phyloP scores from a whole-genome alignment of 1,140 invertebrate genomes.

The Heliconius melpomene region DNA sequence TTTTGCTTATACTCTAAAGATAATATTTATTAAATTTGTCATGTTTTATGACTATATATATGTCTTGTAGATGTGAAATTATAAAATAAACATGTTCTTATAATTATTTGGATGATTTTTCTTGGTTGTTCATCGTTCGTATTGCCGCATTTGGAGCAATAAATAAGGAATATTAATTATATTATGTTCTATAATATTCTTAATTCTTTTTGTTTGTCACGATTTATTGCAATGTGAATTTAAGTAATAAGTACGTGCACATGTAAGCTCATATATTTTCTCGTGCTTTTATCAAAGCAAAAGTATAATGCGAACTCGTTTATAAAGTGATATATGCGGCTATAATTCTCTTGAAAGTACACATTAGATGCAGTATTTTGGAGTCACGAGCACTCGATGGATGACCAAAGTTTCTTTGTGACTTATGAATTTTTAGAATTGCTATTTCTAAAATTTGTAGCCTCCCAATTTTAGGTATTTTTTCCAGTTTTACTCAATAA shows the following conservation, averaged over 20 bases:
- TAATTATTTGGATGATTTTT: not conserved
- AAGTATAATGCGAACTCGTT: conserved; percentile 14
- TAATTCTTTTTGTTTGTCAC: not conserved
- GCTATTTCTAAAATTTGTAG: conserved; percentile 33
- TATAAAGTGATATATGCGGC: conserved; percentile 12
- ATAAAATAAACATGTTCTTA: not conserved
- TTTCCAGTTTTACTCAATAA: no score
- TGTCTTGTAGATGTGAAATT: not conserved
- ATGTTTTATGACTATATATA: not conserved
- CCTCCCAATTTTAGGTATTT: conserved; percentile 4
- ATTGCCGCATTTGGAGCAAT: no score
- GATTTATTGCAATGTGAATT: not conserved
- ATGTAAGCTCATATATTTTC: not conserved
- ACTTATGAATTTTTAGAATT: conserved; percentile 31
- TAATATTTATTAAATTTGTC: not conserved
- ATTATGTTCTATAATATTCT: no score
- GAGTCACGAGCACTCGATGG: conserved; percentile 19
- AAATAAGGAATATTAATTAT: no score
- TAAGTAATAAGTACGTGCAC: not conserved
- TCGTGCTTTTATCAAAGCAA: conserved; percentile 2
- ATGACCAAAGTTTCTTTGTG: conserved; percentile 34
- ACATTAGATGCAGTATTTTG: conserved; percentile 35
- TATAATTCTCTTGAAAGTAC: conserved; percentile 17
- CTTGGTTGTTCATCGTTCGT: not conserved
- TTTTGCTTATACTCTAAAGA: not conserved